Conservation (phyloP, 2,888 invertebrate genomes). For the Sycophila texana region DNA sequence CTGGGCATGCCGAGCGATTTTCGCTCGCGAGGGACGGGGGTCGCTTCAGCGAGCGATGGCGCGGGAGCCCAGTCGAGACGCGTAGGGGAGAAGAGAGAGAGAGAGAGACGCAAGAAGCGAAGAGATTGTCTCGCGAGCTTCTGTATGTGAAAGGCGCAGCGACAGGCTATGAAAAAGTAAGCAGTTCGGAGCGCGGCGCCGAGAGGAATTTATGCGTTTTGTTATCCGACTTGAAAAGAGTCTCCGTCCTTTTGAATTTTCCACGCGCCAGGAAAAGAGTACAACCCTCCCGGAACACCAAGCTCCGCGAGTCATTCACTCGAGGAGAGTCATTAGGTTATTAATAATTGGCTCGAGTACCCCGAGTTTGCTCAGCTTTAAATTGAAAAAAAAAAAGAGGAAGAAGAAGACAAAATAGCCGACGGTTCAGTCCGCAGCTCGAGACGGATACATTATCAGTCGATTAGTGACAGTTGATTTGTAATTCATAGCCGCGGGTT, state of each 20-base stretch:
- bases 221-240: conserved; percentile 36
- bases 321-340: conserved; percentile 11
- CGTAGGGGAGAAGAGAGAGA: not conserved
- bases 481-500: not conserved
- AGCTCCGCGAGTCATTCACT: not conserved
- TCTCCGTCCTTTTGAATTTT: conserved; percentile 29
- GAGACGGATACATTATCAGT: not conserved
- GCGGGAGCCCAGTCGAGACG: not conserved
- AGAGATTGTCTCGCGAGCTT: conserved; percentile 30
- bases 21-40: not conserved
- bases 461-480: not conserved
- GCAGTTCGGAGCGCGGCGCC: conserved; percentile 30
- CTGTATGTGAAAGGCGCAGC: conserved; percentile 3
- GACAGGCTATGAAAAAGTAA: conserved; percentile 41
- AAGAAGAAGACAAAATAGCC: not conserved
- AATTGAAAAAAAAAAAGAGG: not conserved
- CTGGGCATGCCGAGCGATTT: conserved; percentile 26
- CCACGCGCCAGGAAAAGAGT: not conserved
- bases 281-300: not conserved
- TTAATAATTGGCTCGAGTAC: not conserved
- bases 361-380: not conserved
- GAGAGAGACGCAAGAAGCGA: not conserved
- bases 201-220: conserved; percentile 47
- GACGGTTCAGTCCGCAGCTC: too few relatives aligned
- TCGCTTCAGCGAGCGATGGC: not conserved